These are phyloP conservation scores for Athalia circularis DNA, from an alignment of 2,888 invertebrate species.

Conservation along the genomic window DNA sequence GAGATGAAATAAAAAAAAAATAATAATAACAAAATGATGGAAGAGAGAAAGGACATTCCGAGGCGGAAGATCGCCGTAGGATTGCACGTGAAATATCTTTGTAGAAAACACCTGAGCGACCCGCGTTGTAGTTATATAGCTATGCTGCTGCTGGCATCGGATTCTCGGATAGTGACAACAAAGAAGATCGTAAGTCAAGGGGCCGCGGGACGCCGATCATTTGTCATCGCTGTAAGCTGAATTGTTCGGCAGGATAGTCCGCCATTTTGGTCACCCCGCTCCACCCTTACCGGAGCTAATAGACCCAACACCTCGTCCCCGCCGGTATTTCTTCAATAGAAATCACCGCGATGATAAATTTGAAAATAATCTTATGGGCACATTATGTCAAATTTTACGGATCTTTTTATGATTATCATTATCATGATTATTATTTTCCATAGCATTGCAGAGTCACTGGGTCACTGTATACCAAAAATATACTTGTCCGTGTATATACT, in stretches of 20 bases:
- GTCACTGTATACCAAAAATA: neutral
- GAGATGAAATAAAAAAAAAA: slow-evolving; percentile 26
- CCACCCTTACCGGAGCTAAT: slow-evolving; percentile 40
- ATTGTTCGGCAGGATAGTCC: slow-evolving; percentile 64
- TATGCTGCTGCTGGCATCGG: no score
- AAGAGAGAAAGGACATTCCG: slow-evolving; percentile 23
- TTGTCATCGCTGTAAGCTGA: slow-evolving; percentile 68
- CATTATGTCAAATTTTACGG: slow-evolving; percentile 67
- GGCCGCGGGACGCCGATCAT: slow-evolving; percentile 63
- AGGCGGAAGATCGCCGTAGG: slow-evolving; percentile 29
- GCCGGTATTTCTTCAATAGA: slow-evolving; percentile 29
- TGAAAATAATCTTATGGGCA: slow-evolving; percentile 67
- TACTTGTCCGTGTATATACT: neutral
- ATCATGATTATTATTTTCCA: neutral
- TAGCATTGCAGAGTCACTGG: slow-evolving; percentile 35
- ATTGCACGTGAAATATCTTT: slow-evolving; percentile 54
- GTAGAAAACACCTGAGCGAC: slow-evolving; percentile 59
- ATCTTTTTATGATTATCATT: slow-evolving; percentile 28
- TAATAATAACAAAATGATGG: neutral
- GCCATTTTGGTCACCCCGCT: slow-evolving; percentile 63
- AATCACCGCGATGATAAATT: slow-evolving; percentile 64
- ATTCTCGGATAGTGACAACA: slow-evolving; percentile 54
- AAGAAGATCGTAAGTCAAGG: slow-evolving; percentile 61
- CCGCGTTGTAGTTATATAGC: slow-evolving; percentile 32
- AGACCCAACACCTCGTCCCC: slow-evolving; percentile 30